Base-by-base conservation (phyloP, 2,888 invertebrate species). In the Ceraclea dissimilis region DNA sequence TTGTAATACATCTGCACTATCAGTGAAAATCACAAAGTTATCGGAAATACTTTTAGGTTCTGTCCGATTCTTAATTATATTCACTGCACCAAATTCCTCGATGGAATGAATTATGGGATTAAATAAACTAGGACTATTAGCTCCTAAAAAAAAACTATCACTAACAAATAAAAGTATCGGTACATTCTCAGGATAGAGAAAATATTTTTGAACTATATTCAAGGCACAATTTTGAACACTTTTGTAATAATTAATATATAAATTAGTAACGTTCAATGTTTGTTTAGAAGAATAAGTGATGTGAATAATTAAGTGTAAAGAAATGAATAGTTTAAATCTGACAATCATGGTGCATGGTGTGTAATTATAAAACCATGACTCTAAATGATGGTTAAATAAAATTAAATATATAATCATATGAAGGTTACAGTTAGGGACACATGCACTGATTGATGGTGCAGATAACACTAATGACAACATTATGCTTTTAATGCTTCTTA, bases 21-120 rank as follows among this genome's bases (percentile, higher is more conserved):
- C 54, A 17, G 51, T 59, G 4, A 61, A n/a, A 5, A 61, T 51
- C 20, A 61, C 57, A 34, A 44, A 59, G 34, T 61, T 61, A 54
- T 53, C 48, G 46, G 44, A 59, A 1, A 34, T 11, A 4, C 18
- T 17, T 8, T 39, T n/a, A 5, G 34, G 20, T 19, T 20, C 20
- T 2, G 46, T 56, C 4, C 21, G 17, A 33, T 53, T 43, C 21
- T 51, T 33, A 1, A 53, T 44, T 20, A 58, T 39, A 8, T 20
- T 18, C n/a, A 58, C 20, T 17, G 22, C 58, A 16, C 58, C 48
- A 39, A 53, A 53, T 18, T 52, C 22, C 13, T 44, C 50, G 5
- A 60, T 10, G 8, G 49, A 31, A n/a, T 20, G 48, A 16, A 52
- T 53, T n/a, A 53, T 20, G 13, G 31, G 33, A 17, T 52, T 47